Evolutionary conservation across 2,113 vertebrate species (phyloP), one percentile per base, ranked within the genome.

Genomic region (Tympanuchus pallidicinctus): DNA sequence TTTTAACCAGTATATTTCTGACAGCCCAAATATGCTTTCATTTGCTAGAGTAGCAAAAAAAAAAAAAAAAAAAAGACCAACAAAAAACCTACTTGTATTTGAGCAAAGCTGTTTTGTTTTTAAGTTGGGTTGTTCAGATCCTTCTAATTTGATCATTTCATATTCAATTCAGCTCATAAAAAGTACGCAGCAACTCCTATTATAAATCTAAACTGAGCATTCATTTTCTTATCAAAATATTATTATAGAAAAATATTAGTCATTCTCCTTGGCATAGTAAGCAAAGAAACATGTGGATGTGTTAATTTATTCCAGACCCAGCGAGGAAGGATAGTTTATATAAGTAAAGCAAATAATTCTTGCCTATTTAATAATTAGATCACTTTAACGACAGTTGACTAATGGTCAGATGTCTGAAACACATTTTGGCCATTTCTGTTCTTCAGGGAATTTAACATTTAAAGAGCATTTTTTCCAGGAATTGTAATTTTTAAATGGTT

Each of bases 221-320:
- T 96, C 66, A 89, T 95, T 92, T 94, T 94, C 89, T 95, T 95
- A 94, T 94, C 88, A 94, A 96, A 94, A 95, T 93, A 96, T 92
- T 95, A 89, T 90, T 94, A 90, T 95, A 86, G 4, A 96, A 95
- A 90, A 91, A 95, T 95, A 94, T 95, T 93, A 87, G 42, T 93
- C 86, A 96, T 94, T 87, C 74, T 90, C 78, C 20, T 93, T 97
- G 95, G 92, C 94, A 69, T 80, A 92, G 45, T 93, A 93, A 93
- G 86, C 89, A 94, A 96, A 94, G 92, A 79, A 96, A 91, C 93
- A 94, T 84, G 86, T 93, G 82, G 57, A 94, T 88, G 88, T 93
- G 79, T 76, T 97, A 95, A 95, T 96, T 83, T 95, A 86, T 92
- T 95, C 87, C 92, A 96, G 90, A 86, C 21, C 72, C 36, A 88